Evolutionary conservation across 2,888 invertebrate species (phyloP).

Genomic region (Cephus rjabovi): DNA sequence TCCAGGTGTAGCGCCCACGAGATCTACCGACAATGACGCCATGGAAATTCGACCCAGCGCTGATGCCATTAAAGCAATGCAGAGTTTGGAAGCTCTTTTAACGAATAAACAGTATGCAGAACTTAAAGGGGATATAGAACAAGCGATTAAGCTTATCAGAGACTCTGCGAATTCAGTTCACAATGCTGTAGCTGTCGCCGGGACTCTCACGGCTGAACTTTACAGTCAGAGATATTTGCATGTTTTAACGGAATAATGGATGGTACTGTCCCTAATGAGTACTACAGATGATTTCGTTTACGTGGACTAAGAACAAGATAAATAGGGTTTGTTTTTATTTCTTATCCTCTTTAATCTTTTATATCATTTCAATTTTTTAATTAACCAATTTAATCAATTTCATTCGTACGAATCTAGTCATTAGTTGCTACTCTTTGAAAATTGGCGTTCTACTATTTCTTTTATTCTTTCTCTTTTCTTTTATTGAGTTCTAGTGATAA

Average conservation of each 20-base stretch:
- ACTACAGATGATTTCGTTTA: background rate
- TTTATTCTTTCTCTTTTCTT: background rate
- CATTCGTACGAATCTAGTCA: constrained; percentile 9
- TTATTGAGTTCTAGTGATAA: background rate
- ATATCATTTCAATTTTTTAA: background rate
- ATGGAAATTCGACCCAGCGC: constrained; percentile 61
- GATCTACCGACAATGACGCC: constrained; percentile 47
- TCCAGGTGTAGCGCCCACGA: constrained; percentile 58
- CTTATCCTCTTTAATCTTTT: background rate
- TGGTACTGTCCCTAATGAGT: background rate
- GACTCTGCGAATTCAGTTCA: constrained; percentile 71
- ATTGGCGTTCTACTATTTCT: background rate
- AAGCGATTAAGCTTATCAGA: constrained; percentile 66
- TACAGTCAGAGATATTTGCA: constrained; percentile 65
- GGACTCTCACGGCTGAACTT: constrained; percentile 68
- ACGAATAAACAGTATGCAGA: constrained; percentile 66
- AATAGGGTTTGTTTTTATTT: background rate
- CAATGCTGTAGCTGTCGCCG: constrained; percentile 67
- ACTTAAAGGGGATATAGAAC: constrained; percentile 63
- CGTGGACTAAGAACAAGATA: background rate
- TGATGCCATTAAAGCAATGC: constrained; percentile 66
- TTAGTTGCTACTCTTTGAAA: background rate
- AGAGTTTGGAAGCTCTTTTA: constrained; percentile 62
- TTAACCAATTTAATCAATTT: background rate
- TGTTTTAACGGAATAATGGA: constrained; percentile 48